A percentile compares a stretch with the other conserved stretches of the same genome.
These are phyloP conservation scores for Microcebus murinus DNA, from an alignment of 2,113 vertebrate species.

Conservation along the genomic window DNA sequence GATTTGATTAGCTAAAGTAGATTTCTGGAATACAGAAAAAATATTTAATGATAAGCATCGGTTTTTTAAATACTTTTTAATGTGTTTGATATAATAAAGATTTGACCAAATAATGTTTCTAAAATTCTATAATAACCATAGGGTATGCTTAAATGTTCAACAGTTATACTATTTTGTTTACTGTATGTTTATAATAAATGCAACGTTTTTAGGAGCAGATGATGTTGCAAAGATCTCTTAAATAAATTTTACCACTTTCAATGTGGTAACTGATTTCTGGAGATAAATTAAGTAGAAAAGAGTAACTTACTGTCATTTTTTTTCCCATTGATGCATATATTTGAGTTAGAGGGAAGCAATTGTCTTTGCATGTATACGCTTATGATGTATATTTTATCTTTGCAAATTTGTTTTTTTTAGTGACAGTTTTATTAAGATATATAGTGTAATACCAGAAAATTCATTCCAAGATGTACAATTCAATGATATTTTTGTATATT, in stretches of 20 bases:
- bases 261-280: background rate
- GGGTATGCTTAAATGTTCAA: conserved; percentile 21
- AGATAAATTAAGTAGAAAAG: conserved; percentile 29
- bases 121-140: background rate
- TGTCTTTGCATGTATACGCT: background rate
- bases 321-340: background rate
- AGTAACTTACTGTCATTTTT: background rate
- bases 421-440: conserved; percentile 18
- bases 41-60: background rate
- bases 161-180: background rate
- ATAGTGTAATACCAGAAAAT: background rate
- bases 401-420: conserved; percentile 8
- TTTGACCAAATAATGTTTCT: conserved; percentile 25
- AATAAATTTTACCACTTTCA: background rate
- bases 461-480: background rate
- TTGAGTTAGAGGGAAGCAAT: background rate
- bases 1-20: conserved; percentile 30
- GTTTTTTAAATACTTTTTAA: conserved; percentile 22
- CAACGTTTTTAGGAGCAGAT: conserved; percentile 16
- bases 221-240: background rate
- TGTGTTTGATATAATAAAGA: conserved; percentile 24
- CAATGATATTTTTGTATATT: background rate
- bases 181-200: background rate
- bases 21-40: background rate
- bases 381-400: background rate